Base-by-base conservation (phyloP, 2,888 invertebrate species). In the Orchesella flavescens region DNA sequence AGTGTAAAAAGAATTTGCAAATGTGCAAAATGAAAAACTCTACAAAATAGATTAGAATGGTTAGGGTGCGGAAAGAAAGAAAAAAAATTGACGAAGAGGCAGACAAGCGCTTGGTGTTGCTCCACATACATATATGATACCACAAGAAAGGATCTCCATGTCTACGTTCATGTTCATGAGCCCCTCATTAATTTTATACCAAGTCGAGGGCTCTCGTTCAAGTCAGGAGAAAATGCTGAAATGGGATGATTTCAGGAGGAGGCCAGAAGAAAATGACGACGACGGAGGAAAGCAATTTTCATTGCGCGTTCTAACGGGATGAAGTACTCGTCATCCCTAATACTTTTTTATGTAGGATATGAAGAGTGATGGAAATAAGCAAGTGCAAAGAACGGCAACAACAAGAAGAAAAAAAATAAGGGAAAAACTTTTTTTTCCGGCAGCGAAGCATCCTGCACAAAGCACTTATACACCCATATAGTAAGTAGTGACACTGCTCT, bases 301-400 rank as follows among this genome's bases (percentile, higher is more conserved):
- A 53, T 74, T 74, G 74, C 43, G 63, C 65, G 21, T 59, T 74
- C 74, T 69, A 49, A 74, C 53, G 43, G 61, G 49, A 65, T 74
- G 53, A 24, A 49, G 63, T 74, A 17, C 61, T 49, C 19, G 61
- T 77, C 69, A 69, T 77, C 77, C 73, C 73, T 59, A n/a, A 19
- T 71, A n/a, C 61, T 43, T 59, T 66, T 46, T 66, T 69, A 19
- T 15, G 49, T 65, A 66, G 53, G 10, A 63, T 75, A 74, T 44
- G 66, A 43, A 65, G 55, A 55, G 66, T 75, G 66, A 75, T 75
- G 75, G 75, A 75, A 75, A 75, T 53, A 59, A 55, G 75, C 65
- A 75, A 75, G 65, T 75, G 75, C 66, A 75, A 24, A 66, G 53
- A 21, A 59, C 73, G 13, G 34, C 43, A 53, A 53, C 49, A 44